These are phyloP conservation scores for Ptilonorhynchus violaceus DNA, from an alignment of 2,113 vertebrate genomes.

Conservation along the genomic window DNA sequence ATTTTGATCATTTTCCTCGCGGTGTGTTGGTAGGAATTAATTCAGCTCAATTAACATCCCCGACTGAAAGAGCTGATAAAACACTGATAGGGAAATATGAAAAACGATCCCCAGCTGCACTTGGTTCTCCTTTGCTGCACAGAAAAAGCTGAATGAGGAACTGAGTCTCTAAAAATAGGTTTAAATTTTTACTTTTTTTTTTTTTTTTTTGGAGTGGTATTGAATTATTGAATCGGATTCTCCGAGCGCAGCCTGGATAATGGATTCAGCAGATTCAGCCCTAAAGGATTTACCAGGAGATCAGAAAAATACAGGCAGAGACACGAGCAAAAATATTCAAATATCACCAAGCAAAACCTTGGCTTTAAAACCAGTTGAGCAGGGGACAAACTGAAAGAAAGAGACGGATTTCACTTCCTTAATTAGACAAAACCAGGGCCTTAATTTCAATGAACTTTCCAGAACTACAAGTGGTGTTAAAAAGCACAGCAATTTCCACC, in stretches of 20 bases:
- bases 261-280: not conserved
- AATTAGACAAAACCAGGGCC: not conserved
- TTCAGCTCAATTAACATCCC: not conserved
- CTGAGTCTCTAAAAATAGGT: not conserved
- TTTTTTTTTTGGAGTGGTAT: not conserved
- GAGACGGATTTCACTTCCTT: not conserved
- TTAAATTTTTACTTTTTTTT: no score
- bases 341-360: not conserved
- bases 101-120: not conserved
- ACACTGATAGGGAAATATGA: not conserved
- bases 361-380: not conserved
- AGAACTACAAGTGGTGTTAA: not conserved
- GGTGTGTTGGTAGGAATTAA: not conserved
- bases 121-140: not conserved
- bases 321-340: not conserved
- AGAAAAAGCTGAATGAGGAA: constrained; percentile 22
- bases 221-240: constrained; percentile 35
- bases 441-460: constrained; percentile 4
- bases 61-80: not conserved
- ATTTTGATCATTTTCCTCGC: not conserved
- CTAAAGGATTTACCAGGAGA: constrained; percentile 12
- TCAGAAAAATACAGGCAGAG: constrained; percentile 13
- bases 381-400: not conserved
- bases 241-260: not conserved
- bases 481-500: not conserved